These are phyloP conservation scores for Schizopygopsis pylzovi DNA, from an alignment of 2,797 vertebrate genomes.

Conservation along the genomic window DNA sequence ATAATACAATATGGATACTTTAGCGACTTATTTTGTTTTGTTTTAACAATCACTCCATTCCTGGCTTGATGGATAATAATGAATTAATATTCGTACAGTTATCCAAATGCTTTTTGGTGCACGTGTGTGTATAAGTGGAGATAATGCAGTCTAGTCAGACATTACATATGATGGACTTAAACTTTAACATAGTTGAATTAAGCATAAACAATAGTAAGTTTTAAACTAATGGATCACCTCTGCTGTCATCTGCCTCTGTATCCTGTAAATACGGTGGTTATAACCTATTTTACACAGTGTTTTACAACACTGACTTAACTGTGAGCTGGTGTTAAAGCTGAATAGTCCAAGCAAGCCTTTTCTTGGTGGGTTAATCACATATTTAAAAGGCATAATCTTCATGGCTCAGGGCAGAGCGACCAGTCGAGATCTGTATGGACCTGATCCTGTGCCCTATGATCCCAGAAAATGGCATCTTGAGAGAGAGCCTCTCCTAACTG, in stretches of 20 bases:
- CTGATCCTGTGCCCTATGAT: constrained; percentile 27
- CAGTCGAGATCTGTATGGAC: constrained; percentile 12
- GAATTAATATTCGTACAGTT: neutral
- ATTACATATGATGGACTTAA: neutral
- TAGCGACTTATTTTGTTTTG: neutral
- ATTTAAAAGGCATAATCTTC: constrained; percentile 23
- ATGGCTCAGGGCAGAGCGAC: constrained; percentile 10
- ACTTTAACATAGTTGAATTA: neutral
- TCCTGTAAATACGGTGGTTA: neutral
- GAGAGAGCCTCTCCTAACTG: neutral
- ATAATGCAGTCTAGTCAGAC: neutral
- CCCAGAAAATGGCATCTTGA: neutral
- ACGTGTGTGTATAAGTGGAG: neutral
- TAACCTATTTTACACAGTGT: constrained; percentile 14
- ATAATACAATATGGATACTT: neutral
- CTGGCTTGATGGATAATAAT: neutral
- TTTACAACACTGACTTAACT: constrained; percentile 15
- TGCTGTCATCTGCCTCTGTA: neutral
- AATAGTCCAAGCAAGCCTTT: constrained; percentile 8
- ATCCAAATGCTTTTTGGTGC: neutral
- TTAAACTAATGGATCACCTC: neutral
- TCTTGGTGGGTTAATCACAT: constrained; percentile 25
- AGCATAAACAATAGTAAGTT: neutral
- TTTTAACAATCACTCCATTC: neutral
- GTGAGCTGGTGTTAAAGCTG: neutral